A percentile compares a stretch with the other conserved stretches of the same genome.
These are phyloP conservation scores for Siniperca undulata DNA, from an alignment of 2,797 vertebrate genomes.

Conservation along the genomic window DNA sequence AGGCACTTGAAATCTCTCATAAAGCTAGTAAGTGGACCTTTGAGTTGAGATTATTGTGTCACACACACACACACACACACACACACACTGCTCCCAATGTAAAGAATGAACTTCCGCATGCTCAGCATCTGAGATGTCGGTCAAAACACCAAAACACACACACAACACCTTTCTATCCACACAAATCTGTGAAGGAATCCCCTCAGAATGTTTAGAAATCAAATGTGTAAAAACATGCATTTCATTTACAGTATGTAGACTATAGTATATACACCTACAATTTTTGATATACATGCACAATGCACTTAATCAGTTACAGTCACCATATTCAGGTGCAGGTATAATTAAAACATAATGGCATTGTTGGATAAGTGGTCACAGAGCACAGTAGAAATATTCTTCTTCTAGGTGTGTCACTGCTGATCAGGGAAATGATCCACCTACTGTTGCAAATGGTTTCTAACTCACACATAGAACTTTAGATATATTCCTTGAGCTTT, in stretches of 20 bases:
- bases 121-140: too few relatives aligned
- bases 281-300: conserved; percentile 74
- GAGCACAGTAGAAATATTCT: conserved; percentile 64
- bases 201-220: too few relatives aligned
- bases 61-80: too few relatives aligned
- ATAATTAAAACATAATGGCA: conserved; percentile 73
- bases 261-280: conserved; percentile 68
- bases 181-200: too few relatives aligned
- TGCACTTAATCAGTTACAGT: conserved; percentile 79
- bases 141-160: too few relatives aligned
- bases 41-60: too few relatives aligned
- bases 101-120: too few relatives aligned
- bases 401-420: conserved; percentile 40
- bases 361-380: conserved; percentile 68
- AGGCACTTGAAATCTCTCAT: background rate
- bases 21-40: too few relatives aligned
- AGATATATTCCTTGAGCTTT: background rate
- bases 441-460: background rate
- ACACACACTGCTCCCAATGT: too few relatives aligned
- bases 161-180: too few relatives aligned
- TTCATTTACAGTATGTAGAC: background rate
- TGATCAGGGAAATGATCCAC: conserved; percentile 13
- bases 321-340: conserved; percentile 67
- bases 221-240: too few relatives aligned
- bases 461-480: conserved; percentile 3